phyloP scores from a whole-genome alignment of 2,797 vertebrate genomes.

The Enteromius trimaculatus region DNA sequence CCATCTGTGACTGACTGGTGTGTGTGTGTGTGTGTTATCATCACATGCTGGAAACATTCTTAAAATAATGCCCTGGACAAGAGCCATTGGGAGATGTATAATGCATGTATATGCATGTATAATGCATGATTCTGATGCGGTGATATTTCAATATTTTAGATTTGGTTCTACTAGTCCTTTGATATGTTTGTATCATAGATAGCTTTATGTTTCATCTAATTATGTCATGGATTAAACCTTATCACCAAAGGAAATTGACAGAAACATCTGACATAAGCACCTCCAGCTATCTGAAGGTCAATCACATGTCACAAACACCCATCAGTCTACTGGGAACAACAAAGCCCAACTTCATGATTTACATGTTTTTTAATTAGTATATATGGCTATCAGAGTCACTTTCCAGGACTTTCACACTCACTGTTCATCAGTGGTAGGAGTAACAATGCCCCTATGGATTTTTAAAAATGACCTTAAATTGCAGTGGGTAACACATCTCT shows the following conservation, averaged over 20 bases:
- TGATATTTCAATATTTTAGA: not conserved
- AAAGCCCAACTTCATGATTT: not conserved
- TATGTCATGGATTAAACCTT: constrained; percentile 9
- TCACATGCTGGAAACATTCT: constrained; percentile 61
- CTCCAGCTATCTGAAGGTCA: not conserved
- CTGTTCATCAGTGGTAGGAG: not conserved
- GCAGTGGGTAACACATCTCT: too few species aligned
- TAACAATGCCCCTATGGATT: not conserved
- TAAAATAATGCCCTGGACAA: not conserved
- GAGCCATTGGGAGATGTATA: constrained; percentile 6
- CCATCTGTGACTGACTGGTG: constrained; percentile 65
- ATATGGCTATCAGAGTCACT: not conserved
- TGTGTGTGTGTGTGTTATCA: constrained; percentile 56
- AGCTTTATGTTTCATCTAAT: constrained; percentile 22
- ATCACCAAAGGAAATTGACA: not conserved
- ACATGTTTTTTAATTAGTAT: not conserved
- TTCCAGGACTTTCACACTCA: constrained; percentile 2
- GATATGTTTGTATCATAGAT: not conserved
- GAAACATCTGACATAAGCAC: constrained; percentile 10
- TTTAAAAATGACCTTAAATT: too few species aligned
- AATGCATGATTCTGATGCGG: not conserved
- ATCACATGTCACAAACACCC: constrained; percentile 2
- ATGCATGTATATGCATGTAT: not conserved
- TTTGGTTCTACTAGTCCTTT: not conserved
- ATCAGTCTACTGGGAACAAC: not conserved